Percentiles rank a stretch among this genome's conserved stretches.
Conservation (phyloP, 2,113 vertebrate species). For the Pangasianodon hypophthalmus region DNA sequence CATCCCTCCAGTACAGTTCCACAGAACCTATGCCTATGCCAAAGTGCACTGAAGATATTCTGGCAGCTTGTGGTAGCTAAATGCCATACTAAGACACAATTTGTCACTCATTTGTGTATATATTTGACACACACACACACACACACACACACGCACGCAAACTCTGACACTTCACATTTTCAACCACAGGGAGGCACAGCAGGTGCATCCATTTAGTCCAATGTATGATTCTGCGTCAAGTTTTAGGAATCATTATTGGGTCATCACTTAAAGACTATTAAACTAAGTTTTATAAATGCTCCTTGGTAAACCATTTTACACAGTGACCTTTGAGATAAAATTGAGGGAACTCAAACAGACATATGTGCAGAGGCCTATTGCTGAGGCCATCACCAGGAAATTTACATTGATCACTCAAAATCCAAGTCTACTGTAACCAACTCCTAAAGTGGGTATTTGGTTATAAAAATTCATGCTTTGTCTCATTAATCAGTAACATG, state of each 20-base stretch:
- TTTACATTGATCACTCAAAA: background rate
- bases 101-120: background rate
- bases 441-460: background rate
- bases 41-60: background rate
- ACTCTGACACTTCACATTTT: background rate
- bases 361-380: background rate
- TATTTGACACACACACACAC: background rate
- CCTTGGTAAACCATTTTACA: background rate
- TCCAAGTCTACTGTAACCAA: background rate
- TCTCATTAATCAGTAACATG: slow-evolving; percentile 47
- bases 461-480: background rate
- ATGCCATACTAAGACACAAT: background rate
- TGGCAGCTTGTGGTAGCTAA: background rate
- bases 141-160: background rate
- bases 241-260: too few relatives aligned
- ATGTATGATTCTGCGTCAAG: background rate
- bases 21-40: background rate
- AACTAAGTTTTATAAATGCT: background rate
- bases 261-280: background rate
- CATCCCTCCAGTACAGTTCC: background rate
- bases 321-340: background rate
- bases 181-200: slow-evolving; percentile 35
- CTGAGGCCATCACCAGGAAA: background rate
- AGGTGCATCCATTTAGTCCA: background rate
- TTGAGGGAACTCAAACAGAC: background rate